phyloP scores from a whole-genome alignment of 2,888 invertebrate genomes.

The Parasteatoda lunata region DNA sequence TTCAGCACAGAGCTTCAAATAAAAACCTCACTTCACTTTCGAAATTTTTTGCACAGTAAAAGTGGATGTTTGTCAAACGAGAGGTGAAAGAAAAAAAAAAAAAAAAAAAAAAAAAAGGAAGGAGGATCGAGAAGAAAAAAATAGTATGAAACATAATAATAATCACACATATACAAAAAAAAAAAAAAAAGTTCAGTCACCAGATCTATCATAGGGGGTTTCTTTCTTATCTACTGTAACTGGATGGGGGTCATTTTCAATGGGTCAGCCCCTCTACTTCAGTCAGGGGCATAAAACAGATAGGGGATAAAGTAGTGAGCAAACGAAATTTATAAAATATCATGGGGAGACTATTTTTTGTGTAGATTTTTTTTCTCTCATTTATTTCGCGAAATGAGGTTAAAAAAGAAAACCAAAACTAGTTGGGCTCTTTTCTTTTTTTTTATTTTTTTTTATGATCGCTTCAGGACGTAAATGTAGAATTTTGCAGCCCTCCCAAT shows the following conservation, averaged over 20 bases:
- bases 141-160: constrained; percentile 4
- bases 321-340: neutral
- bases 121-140: constrained; percentile 11
- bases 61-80: constrained; percentile 4
- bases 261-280: constrained; percentile 24
- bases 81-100: too few relatives aligned
- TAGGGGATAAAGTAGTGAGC: neutral
- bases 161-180: neutral
- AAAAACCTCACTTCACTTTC: neutral
- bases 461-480: neutral
- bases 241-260: constrained; percentile 27
- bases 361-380: neutral
- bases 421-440: constrained; percentile 6
- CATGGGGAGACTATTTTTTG: neutral
- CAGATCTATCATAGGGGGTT: constrained; percentile 28
- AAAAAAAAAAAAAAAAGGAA: neutral
- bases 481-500: neutral
- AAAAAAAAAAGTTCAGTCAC: neutral
- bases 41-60: neutral
- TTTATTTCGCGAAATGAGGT: too few relatives aligned
- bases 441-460: neutral
- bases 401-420: constrained; percentile 2
- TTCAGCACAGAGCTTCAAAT: too few relatives aligned
- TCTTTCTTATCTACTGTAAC: constrained; percentile 20
- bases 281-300: neutral